phyloP scores from a whole-genome alignment of 2,797 vertebrate species.

The Oreonectes daqikongensis region DNA sequence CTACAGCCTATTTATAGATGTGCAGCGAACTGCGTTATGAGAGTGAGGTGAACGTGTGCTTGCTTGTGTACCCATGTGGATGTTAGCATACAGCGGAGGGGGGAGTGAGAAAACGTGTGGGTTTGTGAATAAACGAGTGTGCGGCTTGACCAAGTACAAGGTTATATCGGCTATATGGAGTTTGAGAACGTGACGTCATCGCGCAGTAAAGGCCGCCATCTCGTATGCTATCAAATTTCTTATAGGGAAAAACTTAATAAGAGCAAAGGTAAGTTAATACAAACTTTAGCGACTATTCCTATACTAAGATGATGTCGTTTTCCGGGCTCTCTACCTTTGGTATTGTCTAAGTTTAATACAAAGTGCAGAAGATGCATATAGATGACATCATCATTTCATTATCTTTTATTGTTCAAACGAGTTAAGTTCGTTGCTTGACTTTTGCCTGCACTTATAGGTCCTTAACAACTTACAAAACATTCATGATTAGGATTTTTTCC shows the following conservation, averaged over 20 bases:
- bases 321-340: no score
- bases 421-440: constrained; percentile 49
- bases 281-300: no score
- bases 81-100: constrained; percentile 49
- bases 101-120: constrained; percentile 51
- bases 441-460: constrained; percentile 38
- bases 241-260: no score
- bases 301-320: no score
- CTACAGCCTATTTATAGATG: constrained; percentile 82
- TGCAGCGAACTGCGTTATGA: constrained; percentile 76
- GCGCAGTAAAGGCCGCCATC: no score
- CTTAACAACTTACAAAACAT: constrained; percentile 44
- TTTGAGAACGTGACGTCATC: no score
- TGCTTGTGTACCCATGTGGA: constrained; percentile 59
- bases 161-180: no score
- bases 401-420: constrained; percentile 28
- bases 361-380: constrained; percentile 53
- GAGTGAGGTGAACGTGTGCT: constrained; percentile 68
- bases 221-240: no score
- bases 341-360: constrained; percentile 41
- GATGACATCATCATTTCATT: constrained; percentile 45
- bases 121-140: constrained; percentile 35
- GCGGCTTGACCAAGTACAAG: constrained; percentile 54
- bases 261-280: no score
- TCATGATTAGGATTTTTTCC: constrained; percentile 24